These are phyloP conservation scores for Nesometra sesokonis DNA, from an alignment of 35 echinoderm and acorn worm genomes.

Conservation along the genomic window DNA sequence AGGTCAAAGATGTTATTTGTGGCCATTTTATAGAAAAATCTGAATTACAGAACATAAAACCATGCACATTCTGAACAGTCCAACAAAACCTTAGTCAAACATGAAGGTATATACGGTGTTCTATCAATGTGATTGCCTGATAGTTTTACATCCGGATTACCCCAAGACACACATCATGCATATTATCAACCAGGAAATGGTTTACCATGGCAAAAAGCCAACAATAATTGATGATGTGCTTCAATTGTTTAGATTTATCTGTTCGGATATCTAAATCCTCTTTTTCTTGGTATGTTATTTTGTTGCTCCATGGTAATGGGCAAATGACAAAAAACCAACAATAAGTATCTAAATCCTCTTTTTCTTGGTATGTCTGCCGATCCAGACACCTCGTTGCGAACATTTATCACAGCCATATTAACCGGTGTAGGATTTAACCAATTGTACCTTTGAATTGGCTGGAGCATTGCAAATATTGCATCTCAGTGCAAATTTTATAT, in stretches of 20 bases:
- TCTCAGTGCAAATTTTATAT: background rate
- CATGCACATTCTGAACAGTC: too few relatives aligned
- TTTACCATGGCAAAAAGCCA: background rate
- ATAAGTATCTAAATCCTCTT: too few relatives aligned
- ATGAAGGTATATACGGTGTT: background rate
- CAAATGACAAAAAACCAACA: too few relatives aligned
- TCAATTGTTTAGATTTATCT: constrained; percentile 13
- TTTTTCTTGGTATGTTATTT: too few relatives aligned
- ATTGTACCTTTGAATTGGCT: constrained; percentile 42
- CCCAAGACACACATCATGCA: constrained; percentile 18
- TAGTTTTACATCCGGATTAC: background rate
- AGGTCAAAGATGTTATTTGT: too few relatives aligned
- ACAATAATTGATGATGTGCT: constrained; percentile 6
- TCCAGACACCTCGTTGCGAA: constrained; percentile 19
- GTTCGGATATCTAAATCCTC: background rate
- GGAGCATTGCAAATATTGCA: constrained; percentile 53
- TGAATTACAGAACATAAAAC: too few relatives aligned
- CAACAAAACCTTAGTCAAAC: too few relatives aligned
- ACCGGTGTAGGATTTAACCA: constrained; percentile 34
- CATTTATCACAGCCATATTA: constrained; percentile 49
- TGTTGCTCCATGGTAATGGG: too few relatives aligned
- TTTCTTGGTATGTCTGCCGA: background rate
- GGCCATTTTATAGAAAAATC: too few relatives aligned
- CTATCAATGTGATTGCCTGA: background rate
- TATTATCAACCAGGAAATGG: constrained; percentile 10